Conservation (phyloP, 2,888 invertebrate species). For the Rhagonycha fulva region DNA sequence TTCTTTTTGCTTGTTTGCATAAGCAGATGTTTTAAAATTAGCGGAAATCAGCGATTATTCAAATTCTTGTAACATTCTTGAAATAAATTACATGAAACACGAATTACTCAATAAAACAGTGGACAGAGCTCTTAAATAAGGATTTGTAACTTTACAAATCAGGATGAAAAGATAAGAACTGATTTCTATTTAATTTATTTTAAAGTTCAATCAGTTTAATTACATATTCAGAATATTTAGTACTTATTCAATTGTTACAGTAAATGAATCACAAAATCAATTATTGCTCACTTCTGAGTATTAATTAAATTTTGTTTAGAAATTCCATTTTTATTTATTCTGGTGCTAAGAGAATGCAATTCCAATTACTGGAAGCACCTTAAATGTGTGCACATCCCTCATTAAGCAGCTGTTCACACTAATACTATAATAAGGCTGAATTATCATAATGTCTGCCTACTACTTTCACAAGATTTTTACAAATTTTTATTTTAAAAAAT, state of each 20-base stretch:
- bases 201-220: neutral
- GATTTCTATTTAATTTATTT: neutral
- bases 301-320: neutral
- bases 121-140: no score
- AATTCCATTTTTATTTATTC: neutral
- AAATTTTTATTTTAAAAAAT: neutral
- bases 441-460: neutral
- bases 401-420: neutral
- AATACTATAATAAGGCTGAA: neutral
- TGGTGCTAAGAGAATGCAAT: neutral
- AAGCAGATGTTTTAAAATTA: no score
- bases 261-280: neutral
- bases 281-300: neutral
- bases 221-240: neutral
- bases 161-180: neutral
- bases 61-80: no score
- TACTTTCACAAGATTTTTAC: neutral
- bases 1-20: no score
- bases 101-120: no score
- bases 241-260: neutral
- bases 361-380: neutral
- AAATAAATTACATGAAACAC: no score
- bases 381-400: neutral
- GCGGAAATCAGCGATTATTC: no score
- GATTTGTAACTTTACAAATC: neutral